phyloP scores from a whole-genome alignment of 2,113 vertebrate genomes.

The Propithecus coquereli region DNA sequence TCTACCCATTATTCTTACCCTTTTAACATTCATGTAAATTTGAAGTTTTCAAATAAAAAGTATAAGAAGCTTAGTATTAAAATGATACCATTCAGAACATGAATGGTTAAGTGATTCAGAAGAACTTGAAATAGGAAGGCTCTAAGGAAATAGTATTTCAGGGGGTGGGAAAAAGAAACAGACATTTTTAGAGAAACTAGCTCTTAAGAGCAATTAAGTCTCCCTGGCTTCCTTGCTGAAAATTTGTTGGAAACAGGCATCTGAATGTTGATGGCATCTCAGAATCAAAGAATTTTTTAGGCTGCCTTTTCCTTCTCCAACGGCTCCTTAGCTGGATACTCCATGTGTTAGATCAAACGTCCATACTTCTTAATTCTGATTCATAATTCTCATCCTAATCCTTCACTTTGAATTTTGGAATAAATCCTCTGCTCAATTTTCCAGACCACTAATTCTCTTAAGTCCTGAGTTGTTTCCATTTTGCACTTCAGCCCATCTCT shows the following conservation, averaged over 20 bases:
- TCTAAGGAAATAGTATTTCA: neutral
- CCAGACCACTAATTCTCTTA: slow-evolving; percentile 6
- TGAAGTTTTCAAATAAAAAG: neutral
- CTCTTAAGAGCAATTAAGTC: neutral
- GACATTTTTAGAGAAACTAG: neutral
- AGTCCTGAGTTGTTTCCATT: neutral
- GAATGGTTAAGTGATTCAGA: neutral
- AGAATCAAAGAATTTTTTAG: neutral
- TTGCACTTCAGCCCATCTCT: neutral
- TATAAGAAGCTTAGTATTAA: neutral
- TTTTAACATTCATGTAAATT: neutral
- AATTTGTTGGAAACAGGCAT: neutral
- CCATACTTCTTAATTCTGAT: neutral
- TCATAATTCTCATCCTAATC: slow-evolving; percentile 23
- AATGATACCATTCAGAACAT: neutral
- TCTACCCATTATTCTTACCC: neutral
- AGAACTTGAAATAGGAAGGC: neutral
- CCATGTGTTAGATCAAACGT: neutral
- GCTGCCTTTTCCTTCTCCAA: neutral
- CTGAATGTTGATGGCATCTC: neutral
- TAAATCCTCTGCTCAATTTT: slow-evolving; percentile 38
- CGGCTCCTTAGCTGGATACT: neutral
- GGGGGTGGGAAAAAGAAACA: neutral
- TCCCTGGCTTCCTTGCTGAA: neutral
- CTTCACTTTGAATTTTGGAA: slow-evolving; percentile 26